Conservation (phyloP, 2,888 invertebrate species). For the Acanthopleura granulata region DNA sequence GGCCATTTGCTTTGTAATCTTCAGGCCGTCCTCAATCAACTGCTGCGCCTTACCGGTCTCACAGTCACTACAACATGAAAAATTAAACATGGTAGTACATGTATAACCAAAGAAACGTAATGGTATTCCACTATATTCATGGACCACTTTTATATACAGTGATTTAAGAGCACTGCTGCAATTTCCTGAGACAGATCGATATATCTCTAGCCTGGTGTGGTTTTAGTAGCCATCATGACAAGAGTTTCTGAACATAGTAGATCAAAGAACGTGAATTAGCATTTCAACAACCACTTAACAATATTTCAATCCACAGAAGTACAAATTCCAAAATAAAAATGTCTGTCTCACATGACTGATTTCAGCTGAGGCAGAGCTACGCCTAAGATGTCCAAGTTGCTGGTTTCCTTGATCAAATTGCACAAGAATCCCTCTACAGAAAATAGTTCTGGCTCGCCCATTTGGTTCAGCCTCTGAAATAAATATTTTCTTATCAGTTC, state of each 20-base stretch:
- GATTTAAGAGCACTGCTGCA: too few species aligned
- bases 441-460: conserved; percentile 92
- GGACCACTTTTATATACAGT: too few species aligned
- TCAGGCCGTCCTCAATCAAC: conserved; percentile 76
- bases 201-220: too few species aligned
- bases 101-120: too few species aligned
- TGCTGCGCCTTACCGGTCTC: conserved; percentile 78
- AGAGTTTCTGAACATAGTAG: too few species aligned
- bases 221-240: too few species aligned
- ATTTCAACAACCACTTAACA: too few species aligned
- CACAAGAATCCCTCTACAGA: conserved; percentile 86
- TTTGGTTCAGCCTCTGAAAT: conserved; percentile 81
- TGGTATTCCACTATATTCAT: too few species aligned
- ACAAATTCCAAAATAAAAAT: too few species aligned
- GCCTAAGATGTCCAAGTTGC: conserved; percentile 77
- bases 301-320: too few species aligned
- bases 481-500: background rate
- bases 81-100: background rate
- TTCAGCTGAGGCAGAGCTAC: conserved; percentile 77
- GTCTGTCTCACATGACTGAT: conserved; percentile 69
- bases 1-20: conserved; percentile 76
- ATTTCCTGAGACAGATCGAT: too few species aligned
- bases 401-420: conserved; percentile 79
- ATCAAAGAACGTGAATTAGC: too few species aligned
- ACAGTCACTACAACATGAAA: conserved; percentile 69